Base-by-base conservation (phyloP, 2,797 vertebrate species). In the Galagoides demidoff region DNA sequence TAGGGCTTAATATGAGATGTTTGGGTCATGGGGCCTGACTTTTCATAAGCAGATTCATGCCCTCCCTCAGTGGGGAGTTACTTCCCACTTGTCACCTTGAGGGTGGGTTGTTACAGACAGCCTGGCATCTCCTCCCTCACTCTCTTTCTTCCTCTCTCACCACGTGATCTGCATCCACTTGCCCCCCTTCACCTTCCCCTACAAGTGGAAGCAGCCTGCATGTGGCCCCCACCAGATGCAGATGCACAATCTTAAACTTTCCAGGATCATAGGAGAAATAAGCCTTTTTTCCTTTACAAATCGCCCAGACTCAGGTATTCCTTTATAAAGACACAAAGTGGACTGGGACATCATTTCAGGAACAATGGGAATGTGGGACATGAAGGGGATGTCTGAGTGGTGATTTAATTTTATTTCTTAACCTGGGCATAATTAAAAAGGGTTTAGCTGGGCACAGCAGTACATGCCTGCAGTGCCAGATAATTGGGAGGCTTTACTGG, bases 381-480 rank as follows among this genome's bases (percentile, higher is more conserved):
- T 19, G 16, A 89, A 11, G 5, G 4, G 3, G 37, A 85, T 29
- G 52, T 93, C 63, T 27, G 37, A 31, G 29, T 86, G 19, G 55
- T 29, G 37, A 82, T 83, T 37, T 86, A 61, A 90, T 59, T 85
- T 64, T 31, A 70, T 81, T 82, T 86, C 20, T 77, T 87, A 85
- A 76, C 20, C 8, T 89, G 16, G 20, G 20, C 61, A 90, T 66
- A 39, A 85, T 76, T 73, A 13, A 87, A 90, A 61, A 66, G 31
- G 1, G 4, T 55, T 85, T 82, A 83, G n/a, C 77, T 57, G n/a
- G 77, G n/a, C 20, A 79, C 12, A 9, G 52, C 57, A 7, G 7
- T 13, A 37, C 55, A 79, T 5, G n/a, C 4, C 43, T 76, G 16
- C 16, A 76, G 43, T 31, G 14, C 73, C n/a, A 37, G 77, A 6